These are phyloP conservation scores for Rhinoptilus africanus DNA, from an alignment of 2,113 vertebrate genomes.

Conservation along the genomic window DNA sequence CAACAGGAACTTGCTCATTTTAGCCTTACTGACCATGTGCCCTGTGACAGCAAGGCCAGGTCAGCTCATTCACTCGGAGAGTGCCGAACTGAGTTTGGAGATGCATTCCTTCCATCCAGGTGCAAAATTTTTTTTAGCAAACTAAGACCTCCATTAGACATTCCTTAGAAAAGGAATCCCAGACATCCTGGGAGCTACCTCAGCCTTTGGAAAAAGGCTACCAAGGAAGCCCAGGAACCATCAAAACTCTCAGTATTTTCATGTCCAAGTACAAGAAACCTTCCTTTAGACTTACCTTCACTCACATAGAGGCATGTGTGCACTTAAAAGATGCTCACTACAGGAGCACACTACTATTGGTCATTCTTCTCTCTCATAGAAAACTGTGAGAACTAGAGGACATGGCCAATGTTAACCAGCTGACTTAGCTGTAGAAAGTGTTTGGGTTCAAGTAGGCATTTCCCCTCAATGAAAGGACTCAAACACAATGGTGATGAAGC, in stretches of 20 bases:
- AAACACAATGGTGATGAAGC: neutral
- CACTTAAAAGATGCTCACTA: neutral
- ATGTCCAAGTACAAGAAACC: neutral
- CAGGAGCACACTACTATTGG: neutral
- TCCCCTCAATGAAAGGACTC: neutral
- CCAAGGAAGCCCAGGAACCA: neutral
- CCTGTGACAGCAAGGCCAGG: neutral
- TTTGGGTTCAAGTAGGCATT: neutral
- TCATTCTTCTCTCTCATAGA: neutral
- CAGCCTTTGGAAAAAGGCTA: neutral
- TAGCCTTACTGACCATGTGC: neutral
- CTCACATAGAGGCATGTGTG: neutral
- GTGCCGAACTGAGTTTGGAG: neutral
- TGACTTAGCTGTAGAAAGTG: neutral
- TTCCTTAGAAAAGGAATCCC: neutral
- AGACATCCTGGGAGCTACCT: neutral
- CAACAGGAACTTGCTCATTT: neutral
- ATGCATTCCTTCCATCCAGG: neutral
- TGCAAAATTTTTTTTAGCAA: neutral
- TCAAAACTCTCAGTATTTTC: neutral
- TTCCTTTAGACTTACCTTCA: neutral
- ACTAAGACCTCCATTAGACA: neutral
- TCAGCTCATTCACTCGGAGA: neutral
- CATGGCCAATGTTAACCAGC: neutral
- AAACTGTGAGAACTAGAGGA: neutral